Conservation (phyloP, 1,140 invertebrate genomes). For the Diachasmimorpha longicaudata region DNA sequence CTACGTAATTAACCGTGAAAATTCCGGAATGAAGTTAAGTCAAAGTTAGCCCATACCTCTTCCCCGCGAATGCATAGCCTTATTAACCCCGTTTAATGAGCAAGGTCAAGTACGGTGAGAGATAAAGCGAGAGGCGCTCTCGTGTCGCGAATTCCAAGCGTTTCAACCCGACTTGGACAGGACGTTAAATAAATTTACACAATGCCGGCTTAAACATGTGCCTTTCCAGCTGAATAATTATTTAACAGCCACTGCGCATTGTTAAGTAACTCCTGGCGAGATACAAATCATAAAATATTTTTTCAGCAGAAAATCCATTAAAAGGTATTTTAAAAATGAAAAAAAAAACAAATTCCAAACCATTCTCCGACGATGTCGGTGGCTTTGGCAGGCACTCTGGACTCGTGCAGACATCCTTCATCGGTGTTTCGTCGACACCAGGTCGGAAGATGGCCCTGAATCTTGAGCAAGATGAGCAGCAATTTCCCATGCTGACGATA, state of each 20-base stretch:
- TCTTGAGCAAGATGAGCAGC: conserved; percentile 36
- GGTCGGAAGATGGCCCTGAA: conserved; percentile 30
- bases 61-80: neutral
- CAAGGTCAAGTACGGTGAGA: neutral
- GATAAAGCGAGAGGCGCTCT: neutral
- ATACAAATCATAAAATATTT: no score
- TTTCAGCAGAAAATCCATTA: no score
- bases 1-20: neutral
- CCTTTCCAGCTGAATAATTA: neutral
- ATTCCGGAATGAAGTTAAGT: neutral
- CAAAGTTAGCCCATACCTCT: neutral
- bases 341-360: no score
- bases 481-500: conserved; percentile 38
- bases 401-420: conserved; percentile 29
- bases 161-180: neutral
- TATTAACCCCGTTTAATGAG: conserved; percentile 3
- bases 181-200: neutral
- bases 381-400: conserved; percentile 38
- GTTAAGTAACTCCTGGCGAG: neutral
- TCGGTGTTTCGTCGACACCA: conserved; percentile 19
- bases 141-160: neutral
- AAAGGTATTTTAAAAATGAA: no score
- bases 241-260: neutral
- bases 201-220: neutral
- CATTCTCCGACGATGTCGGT: conserved; percentile 26